These are phyloP conservation scores for Meloidogyne hapla DNA, from an alignment of 1,140 invertebrate species.

Conservation along the genomic window DNA sequence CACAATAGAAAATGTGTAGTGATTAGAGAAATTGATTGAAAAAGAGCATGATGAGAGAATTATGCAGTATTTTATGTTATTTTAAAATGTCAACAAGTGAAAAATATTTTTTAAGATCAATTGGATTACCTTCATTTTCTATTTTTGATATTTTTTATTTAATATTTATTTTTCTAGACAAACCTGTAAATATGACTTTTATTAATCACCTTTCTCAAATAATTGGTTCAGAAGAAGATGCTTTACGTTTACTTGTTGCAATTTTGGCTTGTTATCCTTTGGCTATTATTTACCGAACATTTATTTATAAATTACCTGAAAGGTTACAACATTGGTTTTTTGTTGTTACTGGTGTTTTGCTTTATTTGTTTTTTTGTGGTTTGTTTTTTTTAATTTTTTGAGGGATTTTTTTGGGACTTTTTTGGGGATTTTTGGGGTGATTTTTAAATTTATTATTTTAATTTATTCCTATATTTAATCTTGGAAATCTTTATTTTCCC, in stretches of 20 bases:
- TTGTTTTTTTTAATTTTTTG: conserved; percentile 14
- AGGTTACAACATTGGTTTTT: conserved; percentile 45
- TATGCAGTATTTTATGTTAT: no score
- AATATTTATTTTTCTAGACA: background rate
- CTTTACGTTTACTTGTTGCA: conserved; percentile 46
- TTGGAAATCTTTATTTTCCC: no score
- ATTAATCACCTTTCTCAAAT: background rate
- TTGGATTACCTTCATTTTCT: no score
- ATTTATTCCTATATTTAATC: no score
- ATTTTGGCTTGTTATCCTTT: conserved; percentile 48
- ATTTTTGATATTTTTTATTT: background rate
- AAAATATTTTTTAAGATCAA: no score
- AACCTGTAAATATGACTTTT: background rate
- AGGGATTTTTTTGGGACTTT: no score
- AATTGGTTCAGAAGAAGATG: conserved; percentile 40
- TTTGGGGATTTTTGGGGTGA: no score
- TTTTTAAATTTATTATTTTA: no score
- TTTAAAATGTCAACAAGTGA: no score
- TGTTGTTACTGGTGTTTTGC: conserved; percentile 32
- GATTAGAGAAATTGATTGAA: no score
- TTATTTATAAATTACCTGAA: conserved; percentile 46
- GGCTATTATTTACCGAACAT: conserved; percentile 47
- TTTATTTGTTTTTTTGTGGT: conserved; percentile 55
- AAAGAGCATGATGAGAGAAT: no score
- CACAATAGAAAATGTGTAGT: no score